A percentile compares a stretch with the other conserved stretches of the same genome.
Evolutionary conservation across 2,888 invertebrate genomes (phyloP).

Genomic region (Penaeus monodon): DNA sequence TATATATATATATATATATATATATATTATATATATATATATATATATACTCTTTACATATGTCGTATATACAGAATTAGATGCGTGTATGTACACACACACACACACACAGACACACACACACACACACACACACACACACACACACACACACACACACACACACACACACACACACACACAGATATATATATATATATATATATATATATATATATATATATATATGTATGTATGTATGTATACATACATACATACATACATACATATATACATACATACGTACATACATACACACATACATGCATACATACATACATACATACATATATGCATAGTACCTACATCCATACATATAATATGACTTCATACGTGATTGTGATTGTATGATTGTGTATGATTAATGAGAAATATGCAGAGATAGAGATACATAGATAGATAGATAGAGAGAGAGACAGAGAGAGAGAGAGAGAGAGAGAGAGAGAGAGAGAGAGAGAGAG

Average conservation of each 20-base stretch:
- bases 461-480: neutral
- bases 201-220: conserved; percentile 6
- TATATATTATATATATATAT: conserved; percentile 21
- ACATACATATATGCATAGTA: neutral
- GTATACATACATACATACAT: neutral
- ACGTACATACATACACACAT: neutral
- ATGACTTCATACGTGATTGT: neutral
- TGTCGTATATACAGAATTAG: neutral
- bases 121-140: neutral
- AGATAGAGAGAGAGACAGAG: neutral
- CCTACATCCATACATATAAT: neutral
- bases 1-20: conserved; percentile 1
- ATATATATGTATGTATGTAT: conserved; percentile 13
- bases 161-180: neutral
- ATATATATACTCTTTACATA: neutral
- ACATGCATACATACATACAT: neutral
- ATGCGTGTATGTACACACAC: neutral
- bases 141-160: neutral
- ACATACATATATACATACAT: neutral
- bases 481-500: neutral
- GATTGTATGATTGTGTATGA: neutral
- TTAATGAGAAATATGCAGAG: neutral
- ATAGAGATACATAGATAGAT: neutral
- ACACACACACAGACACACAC: neutral
- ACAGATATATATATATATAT: neutral